A percentile compares a stretch with the other conserved stretches of the same genome.
phyloP scores from a whole-genome alignment of 2,113 vertebrate genomes.

The Hippocampus mohnikei region DNA sequence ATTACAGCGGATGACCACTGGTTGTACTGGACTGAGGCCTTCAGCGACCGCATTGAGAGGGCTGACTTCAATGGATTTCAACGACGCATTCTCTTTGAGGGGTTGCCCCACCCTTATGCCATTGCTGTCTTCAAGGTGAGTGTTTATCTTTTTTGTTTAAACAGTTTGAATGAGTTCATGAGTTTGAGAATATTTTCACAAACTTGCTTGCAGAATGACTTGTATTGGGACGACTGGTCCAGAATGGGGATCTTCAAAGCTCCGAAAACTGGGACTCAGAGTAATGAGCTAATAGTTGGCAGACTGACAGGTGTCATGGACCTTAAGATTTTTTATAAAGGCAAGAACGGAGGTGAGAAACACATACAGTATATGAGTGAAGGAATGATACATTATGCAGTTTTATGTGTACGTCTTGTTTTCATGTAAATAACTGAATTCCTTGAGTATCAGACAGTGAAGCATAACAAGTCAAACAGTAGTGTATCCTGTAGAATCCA shows the following conservation, averaged over 20 bases:
- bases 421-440: background rate
- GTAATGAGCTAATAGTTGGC: conserved; percentile 81
- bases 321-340: conserved; percentile 95
- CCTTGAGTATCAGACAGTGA: background rate
- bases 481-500: background rate
- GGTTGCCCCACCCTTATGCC: conserved; percentile 93
- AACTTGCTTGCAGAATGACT: conserved; percentile 79
- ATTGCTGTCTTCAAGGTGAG: conserved; percentile 93
- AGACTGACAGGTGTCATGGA: conserved; percentile 93
- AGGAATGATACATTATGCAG: background rate
- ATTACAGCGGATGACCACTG: conserved; percentile 87
- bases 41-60: conserved; percentile 91
- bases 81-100: conserved; percentile 85
- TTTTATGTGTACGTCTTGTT: background rate
- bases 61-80: conserved; percentile 80
- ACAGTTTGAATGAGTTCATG: background rate
- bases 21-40: conserved; percentile 98
- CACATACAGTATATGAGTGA: background rate
- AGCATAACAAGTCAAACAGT: background rate
- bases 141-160: background rate
- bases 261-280: conserved; percentile 80
- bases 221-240: conserved; percentile 99
- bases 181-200: background rate
- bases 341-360: conserved; percentile 81
- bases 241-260: conserved; percentile 95